These are phyloP conservation scores for Nemotelus nigrinus DNA, from an alignment of 2,888 invertebrate genomes.

Conservation along the genomic window DNA sequence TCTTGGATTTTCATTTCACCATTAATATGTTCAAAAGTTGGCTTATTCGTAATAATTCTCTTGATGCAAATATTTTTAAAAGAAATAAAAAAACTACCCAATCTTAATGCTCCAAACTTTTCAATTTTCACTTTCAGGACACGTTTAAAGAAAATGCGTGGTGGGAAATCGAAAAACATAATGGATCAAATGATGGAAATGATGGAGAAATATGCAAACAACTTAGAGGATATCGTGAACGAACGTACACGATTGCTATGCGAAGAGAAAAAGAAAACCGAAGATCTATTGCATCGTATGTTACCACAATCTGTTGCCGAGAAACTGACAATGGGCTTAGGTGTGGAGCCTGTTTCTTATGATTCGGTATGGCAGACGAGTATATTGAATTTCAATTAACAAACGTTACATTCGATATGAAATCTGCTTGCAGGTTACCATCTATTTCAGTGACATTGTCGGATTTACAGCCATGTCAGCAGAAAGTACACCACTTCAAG, in stretches of 20 bases:
- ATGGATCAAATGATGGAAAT: slow-evolving; percentile 98
- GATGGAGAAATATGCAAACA: slow-evolving; percentile 96
- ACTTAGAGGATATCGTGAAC: slow-evolving; percentile 92
- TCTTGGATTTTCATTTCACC: no score
- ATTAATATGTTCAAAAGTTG: no score
- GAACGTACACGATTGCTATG: slow-evolving; percentile 88
- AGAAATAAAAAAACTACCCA: no score
- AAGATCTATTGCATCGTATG: slow-evolving; percentile 93
- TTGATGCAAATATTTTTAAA: no score
- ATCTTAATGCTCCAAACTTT: no score
- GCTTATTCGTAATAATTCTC: no score
- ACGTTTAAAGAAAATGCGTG: slow-evolving; percentile 89
- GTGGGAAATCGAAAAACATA: slow-evolving; percentile 85
- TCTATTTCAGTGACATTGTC: slow-evolving; percentile 97
- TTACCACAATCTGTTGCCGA: slow-evolving; percentile 93
- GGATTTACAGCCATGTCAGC: slow-evolving; percentile 97
- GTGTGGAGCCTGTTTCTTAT: slow-evolving; percentile 92
- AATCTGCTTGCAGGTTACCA: slow-evolving; percentile 69
- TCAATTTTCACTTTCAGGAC: slow-evolving; percentile 56
- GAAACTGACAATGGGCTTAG: slow-evolving; percentile 85
- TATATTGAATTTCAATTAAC: not conserved
- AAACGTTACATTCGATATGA: not conserved
- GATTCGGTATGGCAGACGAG: slow-evolving; percentile 72
- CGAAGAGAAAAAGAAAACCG: slow-evolving; percentile 93
- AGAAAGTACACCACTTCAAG: slow-evolving; percentile 90